Evolutionary conservation across 2,797 vertebrate genomes (phyloP).

Genomic region (Thripadectes ignobilis): DNA sequence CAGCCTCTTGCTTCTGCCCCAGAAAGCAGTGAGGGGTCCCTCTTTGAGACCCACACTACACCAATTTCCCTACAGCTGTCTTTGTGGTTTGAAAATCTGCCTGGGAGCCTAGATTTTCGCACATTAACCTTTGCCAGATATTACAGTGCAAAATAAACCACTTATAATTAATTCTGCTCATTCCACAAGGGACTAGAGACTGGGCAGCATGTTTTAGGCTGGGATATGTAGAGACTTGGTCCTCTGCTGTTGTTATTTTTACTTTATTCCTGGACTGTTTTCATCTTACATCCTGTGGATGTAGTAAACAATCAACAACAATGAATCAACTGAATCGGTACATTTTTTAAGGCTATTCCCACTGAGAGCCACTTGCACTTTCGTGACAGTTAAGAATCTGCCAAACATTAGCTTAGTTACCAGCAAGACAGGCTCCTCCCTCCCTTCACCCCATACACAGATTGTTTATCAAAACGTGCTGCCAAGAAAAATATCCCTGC

Average conservation of each 20-base stretch:
- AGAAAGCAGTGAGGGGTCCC: not conserved
- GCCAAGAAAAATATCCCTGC: slow-evolving; percentile 77
- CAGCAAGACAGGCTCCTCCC: slow-evolving; percentile 25
- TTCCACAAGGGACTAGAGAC: not conserved
- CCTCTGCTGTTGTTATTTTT: slow-evolving; percentile 22
- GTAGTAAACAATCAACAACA: slow-evolving; percentile 68
- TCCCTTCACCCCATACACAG: slow-evolving; percentile 73
- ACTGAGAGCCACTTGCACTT: slow-evolving; percentile 64
- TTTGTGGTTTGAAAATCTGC: not conserved
- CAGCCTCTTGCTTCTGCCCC: not conserved
- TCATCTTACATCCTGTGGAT: slow-evolving; percentile 56
- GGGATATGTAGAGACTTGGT: not conserved
- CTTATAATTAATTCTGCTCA: not conserved
- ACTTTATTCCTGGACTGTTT: slow-evolving; percentile 40
- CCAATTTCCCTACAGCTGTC: not conserved
- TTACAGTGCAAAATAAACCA: not conserved
- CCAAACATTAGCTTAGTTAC: slow-evolving; percentile 63
- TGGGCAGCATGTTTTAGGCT: not conserved
- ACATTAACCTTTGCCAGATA: not conserved
- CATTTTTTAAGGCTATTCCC: slow-evolving; percentile 68
- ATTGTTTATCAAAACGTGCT: slow-evolving; percentile 78
- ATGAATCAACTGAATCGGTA: slow-evolving; percentile 67
- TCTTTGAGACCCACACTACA: not conserved
- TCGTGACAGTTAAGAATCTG: slow-evolving; percentile 67
- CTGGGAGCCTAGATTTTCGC: not conserved